phyloP scores from a whole-genome alignment of 2,888 invertebrate species.

The Lomographa bimaculata region DNA sequence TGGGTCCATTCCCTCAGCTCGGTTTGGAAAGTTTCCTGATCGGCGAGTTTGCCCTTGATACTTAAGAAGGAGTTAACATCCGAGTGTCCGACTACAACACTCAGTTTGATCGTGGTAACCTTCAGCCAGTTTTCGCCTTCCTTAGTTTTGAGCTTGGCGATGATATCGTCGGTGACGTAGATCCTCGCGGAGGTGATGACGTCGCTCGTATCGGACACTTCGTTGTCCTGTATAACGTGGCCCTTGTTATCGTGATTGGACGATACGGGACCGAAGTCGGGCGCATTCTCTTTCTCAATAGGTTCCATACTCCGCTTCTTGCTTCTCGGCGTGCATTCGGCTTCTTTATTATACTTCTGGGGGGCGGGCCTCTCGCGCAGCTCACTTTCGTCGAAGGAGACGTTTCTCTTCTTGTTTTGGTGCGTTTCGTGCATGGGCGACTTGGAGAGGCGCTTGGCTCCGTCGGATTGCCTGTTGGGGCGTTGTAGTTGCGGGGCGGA shows the following conservation, averaged over 20 bases:
- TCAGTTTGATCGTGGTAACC: slow-evolving; percentile 52
- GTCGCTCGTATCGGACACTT: slow-evolving; percentile 73
- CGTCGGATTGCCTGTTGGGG: slow-evolving; percentile 21
- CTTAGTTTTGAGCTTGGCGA: slow-evolving; percentile 68
- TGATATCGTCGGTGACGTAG: slow-evolving; percentile 73
- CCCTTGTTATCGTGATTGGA: slow-evolving; percentile 66
- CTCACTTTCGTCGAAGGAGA: slow-evolving; percentile 36
- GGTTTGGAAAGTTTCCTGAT: slow-evolving; percentile 79
- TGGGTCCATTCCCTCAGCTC: slow-evolving; percentile 69
- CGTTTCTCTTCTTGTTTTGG: slow-evolving; percentile 55
- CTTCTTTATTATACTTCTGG: no score
- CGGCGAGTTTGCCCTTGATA: slow-evolving; percentile 72
- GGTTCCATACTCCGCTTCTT: slow-evolving; percentile 9
- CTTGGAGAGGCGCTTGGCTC: slow-evolving; percentile 64
- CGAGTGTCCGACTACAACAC: slow-evolving; percentile 61
- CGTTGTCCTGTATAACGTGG: slow-evolving; percentile 73
- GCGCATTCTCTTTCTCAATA: slow-evolving; percentile 42
- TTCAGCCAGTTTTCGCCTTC: slow-evolving; percentile 75
- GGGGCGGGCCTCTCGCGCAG: neutral
- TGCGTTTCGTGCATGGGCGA: slow-evolving; percentile 66
- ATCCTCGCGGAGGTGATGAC: slow-evolving; percentile 72
- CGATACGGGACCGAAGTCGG: slow-evolving; percentile 55
- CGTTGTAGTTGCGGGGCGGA: slow-evolving; percentile 4
- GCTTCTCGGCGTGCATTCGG: slow-evolving; percentile 23
- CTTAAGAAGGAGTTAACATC: slow-evolving; percentile 63